Evolutionary conservation across 1,140 invertebrate species (phyloP).

Genomic region (Melanaphis sacchari): DNA sequence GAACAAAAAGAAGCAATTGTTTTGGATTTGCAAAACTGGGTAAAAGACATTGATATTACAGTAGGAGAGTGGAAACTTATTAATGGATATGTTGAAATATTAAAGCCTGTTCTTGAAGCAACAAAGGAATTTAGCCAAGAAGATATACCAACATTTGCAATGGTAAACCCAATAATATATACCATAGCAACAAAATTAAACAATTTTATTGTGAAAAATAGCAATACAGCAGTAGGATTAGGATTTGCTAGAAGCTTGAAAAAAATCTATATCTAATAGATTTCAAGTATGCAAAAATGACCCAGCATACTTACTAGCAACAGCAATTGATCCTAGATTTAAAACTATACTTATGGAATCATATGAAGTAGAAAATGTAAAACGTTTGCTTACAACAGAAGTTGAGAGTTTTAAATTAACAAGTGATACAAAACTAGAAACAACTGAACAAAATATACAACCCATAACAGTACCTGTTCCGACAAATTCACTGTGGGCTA

Average conservation of each 20-base stretch:
- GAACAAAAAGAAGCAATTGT: conserved; percentile 14
- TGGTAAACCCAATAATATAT: too few relatives aligned
- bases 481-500: background rate
- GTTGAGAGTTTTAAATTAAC: background rate
- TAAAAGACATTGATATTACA: too few relatives aligned
- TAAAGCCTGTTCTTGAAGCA: too few relatives aligned
- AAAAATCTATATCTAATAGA: background rate
- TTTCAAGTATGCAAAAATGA: background rate
- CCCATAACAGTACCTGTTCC: background rate
- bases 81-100: too few relatives aligned
- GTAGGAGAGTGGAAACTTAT: too few relatives aligned
- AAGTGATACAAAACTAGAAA: background rate
- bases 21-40: too few relatives aligned
- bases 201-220: too few relatives aligned
- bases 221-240: too few relatives aligned
- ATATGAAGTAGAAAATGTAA: background rate
- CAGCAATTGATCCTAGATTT: background rate
- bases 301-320: background rate
- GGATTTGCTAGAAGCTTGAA: too few relatives aligned
- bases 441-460: background rate
- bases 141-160: too few relatives aligned
- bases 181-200: too few relatives aligned
- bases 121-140: too few relatives aligned
- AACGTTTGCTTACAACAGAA: background rate
- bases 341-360: background rate